Conservation (phyloP, 2,797 vertebrate genomes). For the Falco naumanni region DNA sequence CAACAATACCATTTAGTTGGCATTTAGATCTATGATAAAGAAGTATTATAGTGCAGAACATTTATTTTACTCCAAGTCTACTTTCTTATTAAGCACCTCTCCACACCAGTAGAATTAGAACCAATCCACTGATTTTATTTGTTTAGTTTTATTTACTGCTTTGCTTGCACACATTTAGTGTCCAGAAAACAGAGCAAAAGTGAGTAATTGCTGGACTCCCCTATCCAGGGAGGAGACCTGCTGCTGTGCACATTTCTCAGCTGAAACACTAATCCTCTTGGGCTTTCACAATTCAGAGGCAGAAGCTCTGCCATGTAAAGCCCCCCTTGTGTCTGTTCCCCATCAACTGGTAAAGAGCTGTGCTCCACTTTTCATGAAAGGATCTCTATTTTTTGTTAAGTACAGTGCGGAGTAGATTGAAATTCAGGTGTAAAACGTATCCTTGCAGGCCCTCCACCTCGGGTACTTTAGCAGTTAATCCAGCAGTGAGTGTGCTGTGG, state of each 20-base stretch:
- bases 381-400: not conserved
- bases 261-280: not conserved
- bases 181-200: not conserved
- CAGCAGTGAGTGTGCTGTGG: not conserved
- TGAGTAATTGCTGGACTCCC: not conserved
- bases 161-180: not conserved
- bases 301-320: not conserved
- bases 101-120: not conserved
- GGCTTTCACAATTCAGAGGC: not conserved
- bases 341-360: not conserved
- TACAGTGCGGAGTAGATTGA: not conserved
- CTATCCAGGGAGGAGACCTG: not conserved
- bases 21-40: constrained; percentile 18
- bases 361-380: not conserved
- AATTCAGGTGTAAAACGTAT: not conserved
- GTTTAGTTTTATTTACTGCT: not conserved
- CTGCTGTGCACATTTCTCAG: not conserved
- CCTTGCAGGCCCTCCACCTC: not conserved
- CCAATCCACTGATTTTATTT: not conserved
- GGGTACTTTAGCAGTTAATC: fast-evolving
- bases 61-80: not conserved
- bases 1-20: not conserved
- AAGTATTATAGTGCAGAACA: not conserved
- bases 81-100: not conserved
- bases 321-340: not conserved